Percentiles rank a stretch among this genome's conserved stretches.
phyloP scores from a whole-genome alignment of 2,888 invertebrate species.

The Rhimphoctona megacephalus region DNA sequence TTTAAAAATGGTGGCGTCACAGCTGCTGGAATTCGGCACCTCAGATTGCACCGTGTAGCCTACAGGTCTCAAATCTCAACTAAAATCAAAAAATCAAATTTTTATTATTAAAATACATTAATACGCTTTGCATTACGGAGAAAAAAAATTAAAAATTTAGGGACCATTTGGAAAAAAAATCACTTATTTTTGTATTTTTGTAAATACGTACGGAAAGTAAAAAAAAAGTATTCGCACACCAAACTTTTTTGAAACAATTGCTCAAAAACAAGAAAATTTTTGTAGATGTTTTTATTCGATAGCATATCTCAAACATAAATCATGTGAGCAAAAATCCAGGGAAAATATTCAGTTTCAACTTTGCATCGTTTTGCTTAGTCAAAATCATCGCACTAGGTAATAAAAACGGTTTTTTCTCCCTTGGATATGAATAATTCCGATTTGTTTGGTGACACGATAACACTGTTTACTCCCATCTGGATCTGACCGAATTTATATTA shows the following conservation, averaged over 20 bases:
- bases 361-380: background rate
- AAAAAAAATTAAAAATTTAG: too few species aligned
- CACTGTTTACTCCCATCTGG: background rate
- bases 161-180: too few species aligned
- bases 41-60: too few species aligned
- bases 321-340: background rate
- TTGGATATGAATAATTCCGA: background rate
- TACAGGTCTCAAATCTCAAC: too few species aligned
- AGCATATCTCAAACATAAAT: background rate
- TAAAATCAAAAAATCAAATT: too few species aligned
- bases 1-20: too few species aligned
- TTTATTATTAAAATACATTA: too few species aligned
- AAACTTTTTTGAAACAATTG: background rate
- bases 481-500: background rate
- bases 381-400: background rate
- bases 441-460: background rate
- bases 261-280: background rate
- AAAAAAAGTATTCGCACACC: too few species aligned
- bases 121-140: too few species aligned
- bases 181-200: too few species aligned
- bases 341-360: background rate
- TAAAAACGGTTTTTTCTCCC: background rate
- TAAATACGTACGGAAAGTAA: too few species aligned
- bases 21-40: too few species aligned
- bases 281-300: background rate